A percentile compares a stretch with the other conserved stretches of the same genome.
Evolutionary conservation across 23 tunicate species (phyloP).

Genomic region (Styela plicata): DNA sequence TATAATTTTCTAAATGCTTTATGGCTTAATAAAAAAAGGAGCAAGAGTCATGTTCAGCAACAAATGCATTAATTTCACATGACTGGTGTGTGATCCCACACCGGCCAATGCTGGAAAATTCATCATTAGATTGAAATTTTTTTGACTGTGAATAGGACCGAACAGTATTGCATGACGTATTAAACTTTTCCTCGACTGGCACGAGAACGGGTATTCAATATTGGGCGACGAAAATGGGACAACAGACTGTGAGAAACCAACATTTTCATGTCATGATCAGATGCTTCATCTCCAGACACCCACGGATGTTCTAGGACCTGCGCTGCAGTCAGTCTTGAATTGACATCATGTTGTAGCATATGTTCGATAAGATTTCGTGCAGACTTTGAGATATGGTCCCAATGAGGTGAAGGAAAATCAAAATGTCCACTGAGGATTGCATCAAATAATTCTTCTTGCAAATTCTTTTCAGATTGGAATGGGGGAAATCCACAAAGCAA

Average conservation of each 20-base stretch:
- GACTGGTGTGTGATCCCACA: no score
- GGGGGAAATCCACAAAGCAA: conserved; percentile 93
- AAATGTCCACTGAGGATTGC: conserved; percentile 57
- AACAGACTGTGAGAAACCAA: background rate
- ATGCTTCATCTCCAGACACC: conserved; percentile 26
- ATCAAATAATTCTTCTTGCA: conserved; percentile 75
- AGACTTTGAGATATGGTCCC: conserved; percentile 63
- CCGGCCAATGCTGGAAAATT: no score
- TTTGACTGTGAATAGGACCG: no score
- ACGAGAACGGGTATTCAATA: background rate
- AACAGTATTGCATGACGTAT: no score
- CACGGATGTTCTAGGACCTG: conserved; percentile 65
- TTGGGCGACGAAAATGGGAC: background rate
- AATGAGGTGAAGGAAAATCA: conserved; percentile 59
- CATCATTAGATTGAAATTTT: no score
- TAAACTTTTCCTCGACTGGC: background rate
- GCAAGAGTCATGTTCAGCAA: no score
- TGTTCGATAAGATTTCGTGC: conserved; percentile 39
- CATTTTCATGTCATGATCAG: background rate
- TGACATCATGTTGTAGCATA: conserved; percentile 32
- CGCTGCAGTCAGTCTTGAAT: conserved; percentile 41
- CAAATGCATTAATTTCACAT: no score
- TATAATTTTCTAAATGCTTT: no score
- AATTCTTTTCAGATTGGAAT: conserved; percentile 55
- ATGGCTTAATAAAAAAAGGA: no score